A percentile compares a stretch with the other conserved stretches of the same genome.
Evolutionary conservation across 1,140 invertebrate species (phyloP).

Genomic region (Eumaeus atala): DNA sequence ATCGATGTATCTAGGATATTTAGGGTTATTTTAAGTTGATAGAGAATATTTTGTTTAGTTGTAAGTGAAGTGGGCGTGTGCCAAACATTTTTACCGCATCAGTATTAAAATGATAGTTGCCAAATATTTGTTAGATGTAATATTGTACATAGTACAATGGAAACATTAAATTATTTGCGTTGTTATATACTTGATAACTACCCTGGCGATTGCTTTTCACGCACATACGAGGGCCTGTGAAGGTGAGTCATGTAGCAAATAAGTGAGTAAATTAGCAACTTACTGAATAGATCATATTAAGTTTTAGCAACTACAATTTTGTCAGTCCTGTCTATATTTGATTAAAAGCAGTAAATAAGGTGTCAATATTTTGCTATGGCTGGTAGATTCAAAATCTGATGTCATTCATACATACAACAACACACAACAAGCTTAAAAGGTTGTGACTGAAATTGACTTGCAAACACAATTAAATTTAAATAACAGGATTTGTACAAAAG

Average conservation of each 20-base stretch:
- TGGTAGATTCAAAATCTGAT: too few species aligned
- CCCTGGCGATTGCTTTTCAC: conserved; percentile 56
- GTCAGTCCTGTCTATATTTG: too few species aligned
- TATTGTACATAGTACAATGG: conserved; percentile 17
- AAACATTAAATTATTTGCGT: conserved; percentile 6
- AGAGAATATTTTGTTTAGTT: conserved; percentile 59
- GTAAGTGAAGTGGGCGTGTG: conserved; percentile 60
- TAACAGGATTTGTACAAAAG: too few species aligned
- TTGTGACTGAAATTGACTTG: too few species aligned
- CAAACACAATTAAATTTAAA: too few species aligned
- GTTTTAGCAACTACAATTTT: too few species aligned
- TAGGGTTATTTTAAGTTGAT: conserved; percentile 57
- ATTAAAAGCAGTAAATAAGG: too few species aligned
- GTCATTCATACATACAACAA: too few species aligned
- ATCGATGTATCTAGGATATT: conserved; percentile 65
- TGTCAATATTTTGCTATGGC: too few species aligned
- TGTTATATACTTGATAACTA: conserved; percentile 13
- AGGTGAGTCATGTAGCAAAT: conserved; percentile 7
- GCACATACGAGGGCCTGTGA: conserved; percentile 63
- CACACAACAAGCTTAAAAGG: too few species aligned
- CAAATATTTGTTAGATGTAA: conserved; percentile 36
- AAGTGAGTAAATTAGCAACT: too few species aligned
- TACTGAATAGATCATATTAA: too few species aligned
- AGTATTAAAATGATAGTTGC: conserved; percentile 72
- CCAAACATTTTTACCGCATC: conserved; percentile 74